Conservation (phyloP, 1,140 invertebrate genomes). For the Scaptomyza pallida region DNA sequence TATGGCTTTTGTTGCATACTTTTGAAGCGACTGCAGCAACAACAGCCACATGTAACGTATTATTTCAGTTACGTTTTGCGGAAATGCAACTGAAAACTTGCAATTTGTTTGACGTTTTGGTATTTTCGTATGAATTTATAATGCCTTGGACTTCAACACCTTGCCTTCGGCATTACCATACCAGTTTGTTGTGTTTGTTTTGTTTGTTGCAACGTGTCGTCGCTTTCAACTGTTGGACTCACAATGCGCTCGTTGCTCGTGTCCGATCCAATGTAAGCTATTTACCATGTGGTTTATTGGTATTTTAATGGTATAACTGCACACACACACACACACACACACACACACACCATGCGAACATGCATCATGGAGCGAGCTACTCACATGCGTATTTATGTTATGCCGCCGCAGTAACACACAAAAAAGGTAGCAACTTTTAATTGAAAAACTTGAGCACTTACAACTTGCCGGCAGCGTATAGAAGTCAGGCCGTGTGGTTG, state of each 20-base stretch:
- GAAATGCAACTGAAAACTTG: conserved; percentile 82
- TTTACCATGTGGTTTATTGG: conserved; percentile 69
- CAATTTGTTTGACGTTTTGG: conserved; percentile 80
- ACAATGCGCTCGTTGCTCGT: conserved; percentile 38
- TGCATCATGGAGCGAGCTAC: conserved; percentile 7
- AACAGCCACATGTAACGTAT: conserved; percentile 54
- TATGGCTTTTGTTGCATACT: conserved; percentile 50
- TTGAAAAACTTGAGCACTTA: conserved; percentile 82
- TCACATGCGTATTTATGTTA: conserved; percentile 79
- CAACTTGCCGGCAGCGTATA: conserved; percentile 62
- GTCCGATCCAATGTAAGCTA: conserved; percentile 10
- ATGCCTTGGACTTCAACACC: conserved; percentile 75
- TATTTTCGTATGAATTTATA: conserved; percentile 81
- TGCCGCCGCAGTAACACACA: conserved; percentile 75
- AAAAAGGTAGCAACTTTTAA: conserved; percentile 82
- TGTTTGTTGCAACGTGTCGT: conserved; percentile 17
- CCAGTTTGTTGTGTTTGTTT: conserved; percentile 22
- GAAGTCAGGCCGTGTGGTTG: conserved; percentile 2
- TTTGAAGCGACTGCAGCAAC: conserved; percentile 13
- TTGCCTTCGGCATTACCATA: conserved; percentile 51
- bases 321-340: conserved; percentile 24
- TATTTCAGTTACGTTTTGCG: conserved; percentile 81
- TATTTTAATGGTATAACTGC: conserved; percentile 55
- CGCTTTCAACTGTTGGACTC: conserved; percentile 50
- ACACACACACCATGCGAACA: conserved; percentile 8